These are phyloP conservation scores for Aleiodes sp. DNA, from an alignment of 1,140 invertebrate genomes.

Conservation along the genomic window DNA sequence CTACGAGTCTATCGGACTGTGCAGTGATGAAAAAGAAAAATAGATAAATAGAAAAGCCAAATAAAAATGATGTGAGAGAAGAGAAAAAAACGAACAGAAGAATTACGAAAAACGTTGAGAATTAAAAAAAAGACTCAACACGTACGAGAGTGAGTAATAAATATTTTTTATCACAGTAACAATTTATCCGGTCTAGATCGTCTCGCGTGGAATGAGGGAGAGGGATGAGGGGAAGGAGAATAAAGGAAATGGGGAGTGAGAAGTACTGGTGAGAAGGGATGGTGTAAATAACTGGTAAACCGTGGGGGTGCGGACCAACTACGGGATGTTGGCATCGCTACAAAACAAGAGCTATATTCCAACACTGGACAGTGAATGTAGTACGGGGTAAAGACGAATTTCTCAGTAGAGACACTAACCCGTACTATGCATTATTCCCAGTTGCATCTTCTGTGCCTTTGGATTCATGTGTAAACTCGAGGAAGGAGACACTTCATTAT, in stretches of 20 bases:
- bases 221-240: no score
- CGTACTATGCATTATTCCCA: constrained; percentile 12
- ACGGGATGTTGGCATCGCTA: constrained; percentile 9
- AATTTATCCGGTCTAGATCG: constrained; percentile 16
- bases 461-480: no score
- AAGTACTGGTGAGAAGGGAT: background rate
- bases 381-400: background rate
- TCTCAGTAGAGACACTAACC: background rate
- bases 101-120: background rate
- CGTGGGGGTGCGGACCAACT: constrained; percentile 3
- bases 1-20: constrained; percentile 5
- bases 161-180: constrained; percentile 14
- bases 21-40: background rate
- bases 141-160: constrained; percentile 11
- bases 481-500: no score
- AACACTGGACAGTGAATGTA: constrained; percentile 9
- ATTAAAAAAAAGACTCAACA: background rate
- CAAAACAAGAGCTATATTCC: constrained; percentile 10
- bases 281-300: constrained; percentile 17
- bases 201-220: constrained; percentile 1
- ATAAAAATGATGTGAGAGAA: no score
- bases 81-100: background rate
- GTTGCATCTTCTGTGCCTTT: background rate
- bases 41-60: background rate
- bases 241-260: background rate